Conservation (phyloP, 2,797 vertebrate genomes). For the Nannoperca australis region DNA sequence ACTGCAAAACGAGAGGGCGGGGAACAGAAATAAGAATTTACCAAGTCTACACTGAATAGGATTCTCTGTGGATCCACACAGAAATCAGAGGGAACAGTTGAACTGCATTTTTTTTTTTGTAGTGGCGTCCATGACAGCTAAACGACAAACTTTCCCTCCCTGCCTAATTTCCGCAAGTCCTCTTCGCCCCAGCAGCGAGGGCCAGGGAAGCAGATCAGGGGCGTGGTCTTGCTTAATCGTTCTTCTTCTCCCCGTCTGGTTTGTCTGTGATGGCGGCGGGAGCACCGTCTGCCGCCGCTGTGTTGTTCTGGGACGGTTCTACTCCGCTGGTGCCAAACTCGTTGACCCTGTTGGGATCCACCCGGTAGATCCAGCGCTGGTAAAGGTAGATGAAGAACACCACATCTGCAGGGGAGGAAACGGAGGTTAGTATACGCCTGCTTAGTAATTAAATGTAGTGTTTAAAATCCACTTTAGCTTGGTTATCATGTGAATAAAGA, state of each 20-base stretch:
- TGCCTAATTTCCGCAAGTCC: conserved; percentile 75
- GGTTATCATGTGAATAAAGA: neutral
- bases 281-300: conserved; percentile 53
- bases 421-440: neutral
- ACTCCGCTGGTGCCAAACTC: conserved; percentile 94
- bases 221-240: conserved; percentile 82
- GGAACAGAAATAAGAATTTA: conserved; percentile 82
- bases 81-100: conserved; percentile 79
- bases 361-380: conserved; percentile 97
- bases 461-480: neutral
- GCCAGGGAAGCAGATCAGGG: conserved; percentile 58
- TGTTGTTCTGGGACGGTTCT: conserved; percentile 68
- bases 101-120: conserved; percentile 76
- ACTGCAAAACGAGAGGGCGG: conserved; percentile 84
- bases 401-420: conserved; percentile 83
- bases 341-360: conserved; percentile 92
- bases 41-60: conserved; percentile 85
- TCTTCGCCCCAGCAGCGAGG: conserved; percentile 68
- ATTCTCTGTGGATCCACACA: conserved; percentile 82
- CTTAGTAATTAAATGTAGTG: neutral
- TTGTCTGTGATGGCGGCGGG: conserved; percentile 85
- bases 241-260: conserved; percentile 93
- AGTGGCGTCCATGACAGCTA: conserved; percentile 79
- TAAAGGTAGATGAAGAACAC: conserved; percentile 98
- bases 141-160: conserved; percentile 72